These are phyloP conservation scores for Parthenolecanium corni DNA, from an alignment of 2,888 invertebrate species.

Conservation along the genomic window DNA sequence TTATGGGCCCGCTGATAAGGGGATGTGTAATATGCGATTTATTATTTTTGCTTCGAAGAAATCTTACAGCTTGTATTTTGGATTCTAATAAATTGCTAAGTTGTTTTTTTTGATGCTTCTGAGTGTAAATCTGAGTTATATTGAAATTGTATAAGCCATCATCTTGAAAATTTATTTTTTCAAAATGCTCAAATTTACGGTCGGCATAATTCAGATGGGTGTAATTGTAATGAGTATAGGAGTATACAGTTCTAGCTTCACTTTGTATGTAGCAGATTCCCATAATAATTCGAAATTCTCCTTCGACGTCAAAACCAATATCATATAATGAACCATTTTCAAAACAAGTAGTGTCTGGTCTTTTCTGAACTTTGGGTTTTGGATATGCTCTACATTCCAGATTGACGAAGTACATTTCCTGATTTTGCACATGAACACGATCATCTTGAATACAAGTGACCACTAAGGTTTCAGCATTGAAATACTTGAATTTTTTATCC, in stretches of 20 bases:
- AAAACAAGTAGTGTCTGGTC: background rate
- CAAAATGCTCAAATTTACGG: too few relatives aligned
- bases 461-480: background rate
- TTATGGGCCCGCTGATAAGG: constrained; percentile 50
- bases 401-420: background rate
- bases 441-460: background rate
- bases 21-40: constrained; percentile 34
- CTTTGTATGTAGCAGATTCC: background rate
- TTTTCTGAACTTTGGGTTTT: background rate
- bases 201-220: background rate
- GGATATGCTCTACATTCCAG: background rate
- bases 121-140: background rate
- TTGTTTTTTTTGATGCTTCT: background rate
- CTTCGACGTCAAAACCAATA: background rate
- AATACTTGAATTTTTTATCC: background rate
- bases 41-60: constrained; percentile 37
- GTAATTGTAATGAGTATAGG: background rate
- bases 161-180: background rate
- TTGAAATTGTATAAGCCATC: background rate
- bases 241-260: background rate
- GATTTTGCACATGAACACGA: background rate
- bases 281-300: background rate
- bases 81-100: constrained; percentile 38
- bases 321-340: background rate
- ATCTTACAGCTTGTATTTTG: constrained; percentile 39